Evolutionary conservation across 2,113 vertebrate species (phyloP), one percentile per base, ranked within the genome.

Genomic region (Rhizomys pruinosus): DNA sequence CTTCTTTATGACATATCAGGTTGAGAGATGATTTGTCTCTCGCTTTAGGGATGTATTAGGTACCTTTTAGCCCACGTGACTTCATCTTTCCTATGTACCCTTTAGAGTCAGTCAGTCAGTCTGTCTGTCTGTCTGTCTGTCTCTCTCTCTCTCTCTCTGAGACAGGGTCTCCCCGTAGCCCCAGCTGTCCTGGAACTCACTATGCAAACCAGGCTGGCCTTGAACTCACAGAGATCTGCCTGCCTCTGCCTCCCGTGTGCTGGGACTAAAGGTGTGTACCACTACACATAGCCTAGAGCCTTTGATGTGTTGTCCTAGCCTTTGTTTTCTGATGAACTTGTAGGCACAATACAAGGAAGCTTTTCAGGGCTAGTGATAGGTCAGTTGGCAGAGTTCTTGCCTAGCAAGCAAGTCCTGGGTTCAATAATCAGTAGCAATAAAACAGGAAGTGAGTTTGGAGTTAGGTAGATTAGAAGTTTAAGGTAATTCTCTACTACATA

Each of bases 291-390:
- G n/a, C n/a, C n/a, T n/a, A n/a, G n/a, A 93, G 78, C 22, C 55
- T 90, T 92, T 87, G 92, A 88, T 10, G 7, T 44, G 22, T 44
- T 34, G 16, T 91, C 61, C 66, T 44, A 79, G 27, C 64, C 59
- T 73, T 61, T 73, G 20, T 12, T 91, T 94, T 87, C 84, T 71
- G 74, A 82, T n/a, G 19, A 95, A 85, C 15, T 80, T 39, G 79
- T 19, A 7, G 37, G 55, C 66, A 8, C 34, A 80, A 81, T 61
- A 87, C 39, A 59, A 90, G 59, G 69, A 72, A 55, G 82, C 27
- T 15, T 90, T 94, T n/a, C 32, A 91, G 32, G 7, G 92, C 72
- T 47, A 15, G 44, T 47, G 39, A 66, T 11, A 47, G 16, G 19
- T 22, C 25, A 64, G 39, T 66, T 66, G 80, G 63, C 39, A 84